Base-by-base conservation (phyloP, 2,888 invertebrate genomes). In the Apodemia duryi region DNA sequence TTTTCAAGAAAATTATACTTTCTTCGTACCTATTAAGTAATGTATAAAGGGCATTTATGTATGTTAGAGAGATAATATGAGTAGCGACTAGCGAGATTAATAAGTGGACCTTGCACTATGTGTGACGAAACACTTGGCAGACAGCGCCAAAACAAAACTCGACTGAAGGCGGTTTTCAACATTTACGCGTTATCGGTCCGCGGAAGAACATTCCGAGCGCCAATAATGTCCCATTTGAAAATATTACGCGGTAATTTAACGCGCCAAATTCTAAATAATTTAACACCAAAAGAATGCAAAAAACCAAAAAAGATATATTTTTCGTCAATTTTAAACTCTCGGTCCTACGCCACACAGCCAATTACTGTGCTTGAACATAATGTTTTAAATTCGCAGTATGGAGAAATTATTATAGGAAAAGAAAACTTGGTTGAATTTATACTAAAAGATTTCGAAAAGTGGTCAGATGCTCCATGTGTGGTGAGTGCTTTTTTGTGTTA, bases 401-500 rank as follows among this genome's bases (percentile, higher is more conserved):
- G 93, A 70, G 88, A 92, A 71, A 88, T 93, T 38, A 82, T 89
- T 71, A 83, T 93, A 67, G 93, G 94, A 0, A 92, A 93, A 62
- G 90, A 93, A 77, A 91, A 93, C 63, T 78, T 95, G 66, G 92
- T 94, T 38, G 93, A 95, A 51, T 91, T 90, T 80, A 82, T 95
- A 66, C 95, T 94, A 85, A 85, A 89, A 69, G 90, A 93, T 72
- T 73, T 89, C 41, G 92, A 93, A 61, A 77, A 92, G 68, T 94
- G 93, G 92, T 83, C 92, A 10, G 93, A 94, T 72, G 85, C 92
- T 70, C 93, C 94, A 38, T 93, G 94, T 67, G 88, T 94, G 86
- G 95, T 95, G 86, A 94, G 94, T 93, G 29, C 11, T 62, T 70
- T 66, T 67, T 63, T 54, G 29, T 29, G 10, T 51, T n/a, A n/a